Conservation (phyloP, 1,140 invertebrate species). For the Brachionus rubens region DNA sequence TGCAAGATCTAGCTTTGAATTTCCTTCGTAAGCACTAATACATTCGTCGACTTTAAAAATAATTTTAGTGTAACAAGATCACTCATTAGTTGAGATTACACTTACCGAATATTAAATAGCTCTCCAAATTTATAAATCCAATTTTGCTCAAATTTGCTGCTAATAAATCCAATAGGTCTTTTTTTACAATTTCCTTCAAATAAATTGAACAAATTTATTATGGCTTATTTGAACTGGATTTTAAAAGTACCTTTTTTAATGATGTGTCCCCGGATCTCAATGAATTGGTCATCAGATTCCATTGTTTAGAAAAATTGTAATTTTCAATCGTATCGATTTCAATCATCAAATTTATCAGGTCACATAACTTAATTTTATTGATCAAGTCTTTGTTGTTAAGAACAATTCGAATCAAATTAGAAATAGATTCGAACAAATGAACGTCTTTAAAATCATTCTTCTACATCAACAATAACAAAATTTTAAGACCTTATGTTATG, state of each 20-base stretch:
- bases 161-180: background rate
- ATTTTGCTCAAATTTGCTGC: background rate
- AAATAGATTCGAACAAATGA: background rate
- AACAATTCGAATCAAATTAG: background rate
- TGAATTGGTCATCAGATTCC: background rate
- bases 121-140: background rate
- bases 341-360: background rate
- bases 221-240: background rate
- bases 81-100: background rate
- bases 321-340: background rate
- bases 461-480: background rate
- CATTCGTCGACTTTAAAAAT: background rate
- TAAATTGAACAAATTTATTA: background rate
- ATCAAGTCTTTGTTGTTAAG: background rate
- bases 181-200: background rate
- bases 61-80: background rate
- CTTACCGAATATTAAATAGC: background rate
- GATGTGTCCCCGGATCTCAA: too few relatives aligned
- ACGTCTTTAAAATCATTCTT: conserved; percentile 15
- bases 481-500: too few relatives aligned
- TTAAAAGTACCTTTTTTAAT: background rate
- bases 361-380: background rate
- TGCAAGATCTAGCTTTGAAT: background rate
- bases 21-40: background rate
- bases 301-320: background rate